phyloP scores from a whole-genome alignment of 2,113 vertebrate species.

The Podocnemis expansa region DNA sequence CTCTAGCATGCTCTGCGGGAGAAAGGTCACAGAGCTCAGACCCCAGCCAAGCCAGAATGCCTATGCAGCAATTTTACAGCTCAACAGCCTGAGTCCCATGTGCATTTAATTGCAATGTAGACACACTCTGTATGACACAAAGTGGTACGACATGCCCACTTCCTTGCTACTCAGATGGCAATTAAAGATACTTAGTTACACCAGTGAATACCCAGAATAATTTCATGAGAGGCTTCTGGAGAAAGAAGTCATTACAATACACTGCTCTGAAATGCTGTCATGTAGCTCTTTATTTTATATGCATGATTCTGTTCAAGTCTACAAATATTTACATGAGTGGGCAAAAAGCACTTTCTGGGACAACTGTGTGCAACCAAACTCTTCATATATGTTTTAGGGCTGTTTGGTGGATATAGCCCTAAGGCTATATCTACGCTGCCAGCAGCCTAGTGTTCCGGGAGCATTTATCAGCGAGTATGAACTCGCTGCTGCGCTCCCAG shows the following conservation, averaged over 20 bases:
- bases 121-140: neutral
- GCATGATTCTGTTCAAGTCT: neutral
- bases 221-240: slow-evolving; percentile 48
- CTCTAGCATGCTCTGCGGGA: neutral
- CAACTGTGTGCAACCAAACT: neutral
- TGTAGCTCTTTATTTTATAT: slow-evolving; percentile 55
- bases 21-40: neutral
- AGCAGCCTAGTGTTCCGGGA: no score
- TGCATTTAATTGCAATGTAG: neutral
- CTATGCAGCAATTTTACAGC: neutral
- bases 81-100: neutral
- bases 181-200: slow-evolving; percentile 31
- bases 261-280: slow-evolving; percentile 58
- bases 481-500: no score
- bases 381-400: neutral
- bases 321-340: neutral
- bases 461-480: no score
- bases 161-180: slow-evolving; percentile 34
- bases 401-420: neutral
- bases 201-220: slow-evolving; percentile 49
- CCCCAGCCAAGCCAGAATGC: neutral
- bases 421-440: no score
- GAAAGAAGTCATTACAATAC: slow-evolving; percentile 39
- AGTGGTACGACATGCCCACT: slow-evolving; percentile 25
- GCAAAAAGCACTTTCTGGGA: neutral